Conservation (phyloP, 2,113 vertebrate species). For the Aphelocoma coerulescens region DNA sequence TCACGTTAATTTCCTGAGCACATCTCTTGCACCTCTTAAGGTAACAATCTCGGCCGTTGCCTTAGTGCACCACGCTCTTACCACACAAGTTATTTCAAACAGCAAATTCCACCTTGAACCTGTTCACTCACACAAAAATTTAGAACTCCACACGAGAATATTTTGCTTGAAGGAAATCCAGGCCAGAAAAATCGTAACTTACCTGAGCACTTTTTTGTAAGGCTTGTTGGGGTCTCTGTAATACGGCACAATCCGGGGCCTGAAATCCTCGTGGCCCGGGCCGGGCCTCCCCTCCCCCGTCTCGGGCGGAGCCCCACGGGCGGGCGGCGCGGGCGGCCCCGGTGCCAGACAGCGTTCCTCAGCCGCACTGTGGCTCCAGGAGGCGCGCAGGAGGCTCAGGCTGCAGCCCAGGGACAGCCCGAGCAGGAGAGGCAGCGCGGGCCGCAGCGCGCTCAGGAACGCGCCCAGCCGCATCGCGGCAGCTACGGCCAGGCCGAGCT, state of each 20-base stretch:
- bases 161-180: neutral
- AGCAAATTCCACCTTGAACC: neutral
- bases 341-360: conserved; percentile 76
- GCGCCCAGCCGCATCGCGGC: conserved; percentile 81
- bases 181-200: neutral
- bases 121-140: neutral
- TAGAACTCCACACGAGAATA: fast-evolving
- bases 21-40: fast-evolving
- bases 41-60: fast-evolving
- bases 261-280: conserved; percentile 69
- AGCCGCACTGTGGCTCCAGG: conserved; percentile 85
- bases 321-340: conserved; percentile 59
- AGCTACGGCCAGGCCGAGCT: neutral
- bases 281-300: neutral
- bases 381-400: conserved; percentile 89
- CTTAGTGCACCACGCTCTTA: fast-evolving
- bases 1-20: neutral
- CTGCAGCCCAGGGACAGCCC: conserved; percentile 93
- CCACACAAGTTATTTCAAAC: fast-evolving
- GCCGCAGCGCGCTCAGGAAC: conserved; percentile 83
- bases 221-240: conserved; percentile 87
- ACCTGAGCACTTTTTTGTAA: conserved; percentile 95
- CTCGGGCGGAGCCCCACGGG: neutral
- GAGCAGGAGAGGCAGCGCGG: conserved; percentile 88
- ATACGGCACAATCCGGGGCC: conserved; percentile 91